phyloP scores from a whole-genome alignment of 2,888 invertebrate species.

The Epirrhoe tristata region DNA sequence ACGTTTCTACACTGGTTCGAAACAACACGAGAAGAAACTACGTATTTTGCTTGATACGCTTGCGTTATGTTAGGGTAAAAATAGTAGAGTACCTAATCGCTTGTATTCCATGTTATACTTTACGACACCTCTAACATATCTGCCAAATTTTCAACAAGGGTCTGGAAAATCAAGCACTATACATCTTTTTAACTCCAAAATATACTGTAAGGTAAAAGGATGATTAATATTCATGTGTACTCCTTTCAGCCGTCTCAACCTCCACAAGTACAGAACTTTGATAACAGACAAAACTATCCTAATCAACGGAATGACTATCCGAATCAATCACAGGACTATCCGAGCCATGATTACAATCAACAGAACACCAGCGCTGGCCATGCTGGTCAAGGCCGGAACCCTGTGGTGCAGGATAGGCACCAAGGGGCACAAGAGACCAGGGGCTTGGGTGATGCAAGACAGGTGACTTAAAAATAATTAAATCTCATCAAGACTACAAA shows the following conservation, averaged over 20 bases:
- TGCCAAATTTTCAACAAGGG: no score
- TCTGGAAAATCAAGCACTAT: no score
- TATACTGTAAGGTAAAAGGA: no score
- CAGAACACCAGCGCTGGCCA: conserved; percentile 3
- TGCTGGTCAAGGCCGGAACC: conserved; percentile 1
- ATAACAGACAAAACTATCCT: conserved; percentile 50
- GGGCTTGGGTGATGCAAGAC: conserved; percentile 13
- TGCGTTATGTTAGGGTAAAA: no score
- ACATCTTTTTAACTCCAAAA: no score
- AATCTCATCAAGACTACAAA: no score
- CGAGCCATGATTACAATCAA: conserved; percentile 20
- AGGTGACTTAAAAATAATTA: background rate
- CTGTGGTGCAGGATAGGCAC: conserved; percentile 3
- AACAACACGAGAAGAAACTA: no score
- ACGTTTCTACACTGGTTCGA: no score
- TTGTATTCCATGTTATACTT: no score
- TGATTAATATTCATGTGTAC: background rate
- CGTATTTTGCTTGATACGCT: no score
- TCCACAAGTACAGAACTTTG: conserved; percentile 44
- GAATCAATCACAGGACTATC: conserved; percentile 47
- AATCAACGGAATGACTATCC: conserved; percentile 53
- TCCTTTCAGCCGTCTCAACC: conserved; percentile 42
- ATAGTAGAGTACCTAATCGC: no score
- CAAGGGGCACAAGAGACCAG: conserved; percentile 10
- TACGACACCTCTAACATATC: no score